These are phyloP conservation scores for Allenopithecus nigroviridis DNA, from an alignment of 2,797 vertebrate species.

Conservation along the genomic window DNA sequence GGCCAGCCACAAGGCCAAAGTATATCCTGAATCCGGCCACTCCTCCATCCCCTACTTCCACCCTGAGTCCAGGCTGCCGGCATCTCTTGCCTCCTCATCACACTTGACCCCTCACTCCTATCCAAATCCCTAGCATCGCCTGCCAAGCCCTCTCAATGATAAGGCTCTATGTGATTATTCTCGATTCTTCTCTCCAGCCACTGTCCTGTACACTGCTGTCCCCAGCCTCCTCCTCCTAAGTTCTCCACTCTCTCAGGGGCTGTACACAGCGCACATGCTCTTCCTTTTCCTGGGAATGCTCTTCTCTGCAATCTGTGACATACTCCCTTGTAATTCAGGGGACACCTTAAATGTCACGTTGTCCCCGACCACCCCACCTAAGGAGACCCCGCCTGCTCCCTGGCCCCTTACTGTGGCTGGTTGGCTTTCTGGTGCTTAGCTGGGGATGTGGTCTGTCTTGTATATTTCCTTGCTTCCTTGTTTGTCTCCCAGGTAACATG, in stretches of 20 bases:
- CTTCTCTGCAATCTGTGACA: neutral
- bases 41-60: neutral
- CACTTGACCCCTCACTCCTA: neutral
- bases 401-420: neutral
- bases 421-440: neutral
- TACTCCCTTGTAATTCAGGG: neutral
- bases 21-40: neutral
- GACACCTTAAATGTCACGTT: neutral
- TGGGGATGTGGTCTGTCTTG: neutral
- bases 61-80: neutral
- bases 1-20: neutral
- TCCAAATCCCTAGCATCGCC: neutral
- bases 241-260: neutral
- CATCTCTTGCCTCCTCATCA: neutral
- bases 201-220: neutral
- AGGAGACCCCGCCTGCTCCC: neutral
- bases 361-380: neutral
- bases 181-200: neutral
- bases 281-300: neutral
- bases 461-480: neutral
- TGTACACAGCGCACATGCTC: neutral
- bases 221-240: neutral
- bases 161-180: neutral
- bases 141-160: neutral
- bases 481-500: neutral